Base-by-base conservation (phyloP, 2,888 invertebrate species). In the Sarcophaga caerulescens region DNA sequence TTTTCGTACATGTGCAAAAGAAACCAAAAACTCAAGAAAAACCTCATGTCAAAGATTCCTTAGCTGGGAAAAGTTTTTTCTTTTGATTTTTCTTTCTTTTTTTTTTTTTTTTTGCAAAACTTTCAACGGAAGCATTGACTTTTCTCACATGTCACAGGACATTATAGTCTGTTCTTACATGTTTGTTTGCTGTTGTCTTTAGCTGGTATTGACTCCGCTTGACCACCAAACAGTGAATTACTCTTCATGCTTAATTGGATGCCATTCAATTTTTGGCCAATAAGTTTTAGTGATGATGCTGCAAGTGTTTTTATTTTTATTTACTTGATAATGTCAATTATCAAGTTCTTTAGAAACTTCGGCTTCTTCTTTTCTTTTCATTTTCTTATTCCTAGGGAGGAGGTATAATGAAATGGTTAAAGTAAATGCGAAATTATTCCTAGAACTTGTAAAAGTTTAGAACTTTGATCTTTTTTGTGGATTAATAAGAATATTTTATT, bases 101-200 rank as follows among this genome's bases (percentile, higher is more conserved):
- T 69, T 78, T 63, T 35, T 23, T 60, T 17, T 47, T n/a, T 60
- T n/a, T 52, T 62, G 2, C 4, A 52, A 52, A 52, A 52, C 17
- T 52, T 52, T 52, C 17, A 17, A 76, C 85, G 88, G 88, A 88
- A 86, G 82, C 81, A 80, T 84, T 87, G 86, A 84, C 88, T 88
- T 87, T 87, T 81, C 86, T 82, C 87, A 85, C 88, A 88, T 88
- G 87, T 85, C 87, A 87, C 77, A 77, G 62, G 80, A 87, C 75
- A 80, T 74, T 80, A 69, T 76, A 78, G 75, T 83, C 81, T 86
- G 74, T 69, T 85, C 25, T 19, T 35, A 44, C 25, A 80, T 68
- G 79, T 76, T 75, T 62, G 60, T 35, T 70, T 62, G 57, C 63
- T 68, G 59, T 75, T 60, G 12, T 57, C 6, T 70, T 52, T 35